Conservation (phyloP, 2,113 vertebrate genomes). For the Pagrus major region DNA sequence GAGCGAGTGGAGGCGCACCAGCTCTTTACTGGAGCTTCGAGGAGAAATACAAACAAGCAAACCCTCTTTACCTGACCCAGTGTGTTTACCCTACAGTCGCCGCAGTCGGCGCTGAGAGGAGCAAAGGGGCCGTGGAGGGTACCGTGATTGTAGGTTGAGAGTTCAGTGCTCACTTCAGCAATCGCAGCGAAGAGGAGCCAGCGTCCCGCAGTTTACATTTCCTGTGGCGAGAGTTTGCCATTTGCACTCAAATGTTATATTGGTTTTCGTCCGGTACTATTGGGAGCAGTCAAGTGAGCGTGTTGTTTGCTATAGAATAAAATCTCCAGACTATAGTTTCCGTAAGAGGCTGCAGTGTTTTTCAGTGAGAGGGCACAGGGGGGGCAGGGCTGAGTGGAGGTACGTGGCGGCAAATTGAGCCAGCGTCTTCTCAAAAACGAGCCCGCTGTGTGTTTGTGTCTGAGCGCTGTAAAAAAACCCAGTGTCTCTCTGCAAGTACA, state of each 20-base stretch:
- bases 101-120: slow-evolving; percentile 5
- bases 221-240: slow-evolving; percentile 62
- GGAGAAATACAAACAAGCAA: slow-evolving; percentile 47
- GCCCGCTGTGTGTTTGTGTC: neutral
- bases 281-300: slow-evolving; percentile 56
- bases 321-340: slow-evolving; percentile 37
- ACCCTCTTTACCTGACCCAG: slow-evolving; percentile 19
- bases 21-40: slow-evolving; percentile 30
- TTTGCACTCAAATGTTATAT: slow-evolving; percentile 72
- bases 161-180: slow-evolving; percentile 60
- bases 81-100: slow-evolving; percentile 26
- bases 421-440: too few species aligned
- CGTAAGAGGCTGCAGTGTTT: slow-evolving; percentile 11
- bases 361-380: slow-evolving; percentile 13
- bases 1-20: neutral
- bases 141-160: slow-evolving; percentile 45
- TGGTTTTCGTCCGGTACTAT: slow-evolving; percentile 57
- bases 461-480: neutral
- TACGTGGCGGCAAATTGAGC: slow-evolving; percentile 16
- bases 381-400: slow-evolving; percentile 20
- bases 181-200: slow-evolving; percentile 34
- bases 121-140: neutral
- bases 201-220: slow-evolving; percentile 62
- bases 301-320: slow-evolving; percentile 58
- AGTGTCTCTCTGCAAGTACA: neutral